Evolutionary conservation across 2,888 invertebrate species (phyloP).

Genomic region (Noctua pronuba): DNA sequence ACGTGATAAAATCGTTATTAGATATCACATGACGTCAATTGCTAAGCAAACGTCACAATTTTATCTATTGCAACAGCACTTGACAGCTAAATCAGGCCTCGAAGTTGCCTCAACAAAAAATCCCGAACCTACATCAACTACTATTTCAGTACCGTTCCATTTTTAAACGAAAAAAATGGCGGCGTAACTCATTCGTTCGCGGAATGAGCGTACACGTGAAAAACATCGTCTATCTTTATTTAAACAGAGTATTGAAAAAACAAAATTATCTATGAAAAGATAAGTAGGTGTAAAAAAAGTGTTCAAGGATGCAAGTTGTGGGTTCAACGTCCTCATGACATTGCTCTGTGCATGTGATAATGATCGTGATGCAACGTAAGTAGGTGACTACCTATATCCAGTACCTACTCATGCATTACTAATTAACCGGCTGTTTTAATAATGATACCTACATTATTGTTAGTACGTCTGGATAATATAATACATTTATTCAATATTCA

Average conservation of each 20-base stretch:
- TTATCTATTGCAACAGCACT: conserved; percentile 12
- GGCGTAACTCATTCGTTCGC: conserved; percentile 57
- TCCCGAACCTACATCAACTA: conserved; percentile 9
- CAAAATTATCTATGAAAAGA: conserved; percentile 80
- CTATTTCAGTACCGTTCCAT: conserved; percentile 35
- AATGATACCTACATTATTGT: conserved; percentile 20
- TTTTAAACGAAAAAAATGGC: conserved; percentile 53
- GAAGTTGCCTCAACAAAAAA: conserved; percentile 5
- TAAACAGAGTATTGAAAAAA: conserved; percentile 71
- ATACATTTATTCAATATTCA: conserved; percentile 16
- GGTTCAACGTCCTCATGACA: conserved; percentile 87
- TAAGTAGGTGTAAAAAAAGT: conserved; percentile 79
- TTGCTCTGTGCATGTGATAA: conserved; percentile 81
- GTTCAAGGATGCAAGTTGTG: conserved; percentile 83
- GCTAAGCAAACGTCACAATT: conserved; percentile 5
- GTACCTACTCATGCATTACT: conserved; percentile 56
- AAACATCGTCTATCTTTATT: conserved; percentile 65
- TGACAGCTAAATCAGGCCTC: conserved; percentile 6
- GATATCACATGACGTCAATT: conserved; percentile 24
- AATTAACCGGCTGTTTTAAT: conserved; percentile 52
- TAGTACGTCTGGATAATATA: conserved; percentile 37
- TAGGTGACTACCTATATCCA: conserved; percentile 64
- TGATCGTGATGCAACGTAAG: conserved; percentile 78
- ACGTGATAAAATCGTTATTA: conserved; percentile 28
- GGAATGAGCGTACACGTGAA: conserved; percentile 54